Evolutionary conservation across 1,140 invertebrate species (phyloP).

Genomic region (Semibalanus balanoides): DNA sequence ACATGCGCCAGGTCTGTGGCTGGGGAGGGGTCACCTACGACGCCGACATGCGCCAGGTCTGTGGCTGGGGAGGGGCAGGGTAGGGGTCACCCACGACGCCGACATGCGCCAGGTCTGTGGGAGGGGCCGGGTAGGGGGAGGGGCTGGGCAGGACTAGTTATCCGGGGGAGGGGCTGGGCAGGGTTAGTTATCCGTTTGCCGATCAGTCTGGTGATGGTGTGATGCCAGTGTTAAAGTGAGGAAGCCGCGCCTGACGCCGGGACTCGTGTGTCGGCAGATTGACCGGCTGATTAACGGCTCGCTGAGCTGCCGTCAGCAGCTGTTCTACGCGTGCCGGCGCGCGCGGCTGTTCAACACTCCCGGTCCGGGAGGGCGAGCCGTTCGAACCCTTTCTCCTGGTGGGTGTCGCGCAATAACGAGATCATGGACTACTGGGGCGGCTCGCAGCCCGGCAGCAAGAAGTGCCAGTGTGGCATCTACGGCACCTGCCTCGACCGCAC

Average conservation of each 20-base stretch:
- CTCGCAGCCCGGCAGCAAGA: constrained; percentile 71
- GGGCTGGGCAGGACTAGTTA: too few species aligned
- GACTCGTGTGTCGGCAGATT: constrained; percentile 42
- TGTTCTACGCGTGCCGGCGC: constrained; percentile 67
- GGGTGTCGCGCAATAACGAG: constrained; percentile 77
- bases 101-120: background rate
- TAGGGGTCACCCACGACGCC: background rate
- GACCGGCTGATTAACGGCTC: constrained; percentile 80
- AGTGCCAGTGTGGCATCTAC: constrained; percentile 82
- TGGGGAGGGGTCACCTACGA: background rate
- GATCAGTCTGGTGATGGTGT: too few species aligned
- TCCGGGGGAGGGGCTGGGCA: too few species aligned
- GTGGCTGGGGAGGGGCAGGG: background rate
- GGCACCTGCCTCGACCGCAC: constrained; percentile 62
- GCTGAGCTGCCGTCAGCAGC: constrained; percentile 58
- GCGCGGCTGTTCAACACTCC: constrained; percentile 74
- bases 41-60: background rate
- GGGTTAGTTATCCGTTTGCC: too few species aligned
- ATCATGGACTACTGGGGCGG: constrained; percentile 97
- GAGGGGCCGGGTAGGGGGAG: too few species aligned
- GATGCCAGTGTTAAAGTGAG: too few species aligned
- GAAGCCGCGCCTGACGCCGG: background rate
- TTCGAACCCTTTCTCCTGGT: constrained; percentile 82
- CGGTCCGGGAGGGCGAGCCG: constrained; percentile 28
- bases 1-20: too few species aligned